phyloP scores from a whole-genome alignment of 1,140 invertebrate genomes.

The Eumeta japonica region DNA sequence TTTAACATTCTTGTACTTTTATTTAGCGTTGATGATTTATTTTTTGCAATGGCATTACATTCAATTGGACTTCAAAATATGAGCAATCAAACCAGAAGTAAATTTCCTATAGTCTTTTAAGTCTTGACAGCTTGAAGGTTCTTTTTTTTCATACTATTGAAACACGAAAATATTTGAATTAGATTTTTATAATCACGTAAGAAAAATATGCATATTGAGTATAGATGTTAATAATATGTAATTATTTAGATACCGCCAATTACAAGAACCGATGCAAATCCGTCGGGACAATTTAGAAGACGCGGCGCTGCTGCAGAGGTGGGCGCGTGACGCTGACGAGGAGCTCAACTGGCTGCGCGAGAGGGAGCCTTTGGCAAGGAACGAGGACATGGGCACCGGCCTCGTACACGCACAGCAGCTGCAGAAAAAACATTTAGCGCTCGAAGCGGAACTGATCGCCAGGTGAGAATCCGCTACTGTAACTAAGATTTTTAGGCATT shows the following conservation, averaged over 20 bases:
- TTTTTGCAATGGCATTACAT: too few species aligned
- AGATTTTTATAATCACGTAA: too few species aligned
- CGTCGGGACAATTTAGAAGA: constrained; percentile 87
- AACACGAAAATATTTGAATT: too few species aligned
- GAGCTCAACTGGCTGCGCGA: constrained; percentile 86
- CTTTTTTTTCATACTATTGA: too few species aligned
- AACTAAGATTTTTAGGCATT: not conserved
- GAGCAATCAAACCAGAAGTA: too few species aligned
- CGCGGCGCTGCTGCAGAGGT: constrained; percentile 80
- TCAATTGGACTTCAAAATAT: too few species aligned
- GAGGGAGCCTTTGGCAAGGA: constrained; percentile 76
- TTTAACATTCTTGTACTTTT: too few species aligned
- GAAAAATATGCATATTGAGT: too few species aligned
- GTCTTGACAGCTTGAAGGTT: too few species aligned
- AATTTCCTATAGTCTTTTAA: too few species aligned
- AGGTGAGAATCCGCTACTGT: constrained; percentile 26
- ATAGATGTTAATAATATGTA: too few species aligned
- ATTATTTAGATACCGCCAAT: constrained; percentile 68
- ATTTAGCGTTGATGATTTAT: too few species aligned
- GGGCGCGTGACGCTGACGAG: constrained; percentile 82
- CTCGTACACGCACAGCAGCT: constrained; percentile 91
- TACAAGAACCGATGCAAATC: constrained; percentile 88
- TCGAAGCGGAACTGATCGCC: constrained; percentile 76
- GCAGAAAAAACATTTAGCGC: constrained; percentile 91
- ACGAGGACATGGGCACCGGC: constrained; percentile 77